These are phyloP conservation scores for Zoanthus solanderi DNA, from an alignment of 92 coral and sea anemone genomes.

Conservation along the genomic window DNA sequence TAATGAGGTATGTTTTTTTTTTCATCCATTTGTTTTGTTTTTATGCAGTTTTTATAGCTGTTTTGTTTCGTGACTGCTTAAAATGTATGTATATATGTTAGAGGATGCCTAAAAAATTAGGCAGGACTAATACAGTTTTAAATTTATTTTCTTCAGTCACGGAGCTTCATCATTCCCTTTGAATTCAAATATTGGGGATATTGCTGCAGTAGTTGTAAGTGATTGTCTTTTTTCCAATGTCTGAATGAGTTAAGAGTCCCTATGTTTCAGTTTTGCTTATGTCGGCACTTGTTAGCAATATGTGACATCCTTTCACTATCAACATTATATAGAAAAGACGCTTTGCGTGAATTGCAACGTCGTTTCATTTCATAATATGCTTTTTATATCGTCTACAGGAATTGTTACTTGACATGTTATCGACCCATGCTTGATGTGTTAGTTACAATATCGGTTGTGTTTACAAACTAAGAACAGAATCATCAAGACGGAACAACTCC, in stretches of 20 bases:
- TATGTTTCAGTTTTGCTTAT: neutral
- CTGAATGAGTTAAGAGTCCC: neutral
- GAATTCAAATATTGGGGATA: slow-evolving; percentile 26
- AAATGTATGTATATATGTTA: neutral
- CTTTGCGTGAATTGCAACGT: neutral
- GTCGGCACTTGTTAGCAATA: slow-evolving; percentile 24
- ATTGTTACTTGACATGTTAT: neutral
- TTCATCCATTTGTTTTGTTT: neutral
- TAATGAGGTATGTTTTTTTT: slow-evolving; percentile 6
- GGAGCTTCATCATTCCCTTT: slow-evolving; percentile 31
- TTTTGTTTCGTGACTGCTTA: slow-evolving; percentile 4
- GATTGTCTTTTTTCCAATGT: neutral
- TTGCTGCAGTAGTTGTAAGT: slow-evolving; percentile 39
- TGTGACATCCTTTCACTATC: slow-evolving; percentile 1
- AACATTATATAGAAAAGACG: neutral
- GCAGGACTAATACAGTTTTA: neutral
- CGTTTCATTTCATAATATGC: neutral
- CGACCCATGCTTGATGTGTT: neutral
- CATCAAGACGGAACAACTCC: neutral
- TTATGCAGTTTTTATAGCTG: slow-evolving; percentile 9
- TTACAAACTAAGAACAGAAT: neutral
- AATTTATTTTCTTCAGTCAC: neutral
- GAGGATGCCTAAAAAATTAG: neutral
- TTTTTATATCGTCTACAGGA: neutral
- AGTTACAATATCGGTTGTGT: neutral